Percentiles rank a stretch among this genome's conserved stretches.
phyloP scores from a whole-genome alignment of 2,888 invertebrate genomes.

The Onchidella celtica region DNA sequence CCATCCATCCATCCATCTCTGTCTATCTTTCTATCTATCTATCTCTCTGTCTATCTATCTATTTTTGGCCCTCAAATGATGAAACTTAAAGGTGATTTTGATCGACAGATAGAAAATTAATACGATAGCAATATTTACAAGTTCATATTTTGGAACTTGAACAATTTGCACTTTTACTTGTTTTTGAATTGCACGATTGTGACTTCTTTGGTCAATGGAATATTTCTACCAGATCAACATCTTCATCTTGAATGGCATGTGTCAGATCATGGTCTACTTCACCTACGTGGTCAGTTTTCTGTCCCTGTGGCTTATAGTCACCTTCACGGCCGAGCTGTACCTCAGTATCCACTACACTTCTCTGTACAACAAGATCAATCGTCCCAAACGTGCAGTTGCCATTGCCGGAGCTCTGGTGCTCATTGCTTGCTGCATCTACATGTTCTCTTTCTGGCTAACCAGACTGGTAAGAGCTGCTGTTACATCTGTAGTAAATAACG shows the following conservation, averaged over 20 bases:
- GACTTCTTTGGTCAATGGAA: no score
- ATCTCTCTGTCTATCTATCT: no score
- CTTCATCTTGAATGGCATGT: conserved; percentile 63
- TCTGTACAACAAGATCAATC: conserved; percentile 24
- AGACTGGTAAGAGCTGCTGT: background rate
- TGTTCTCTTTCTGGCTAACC: background rate
- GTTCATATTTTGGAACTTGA: no score
- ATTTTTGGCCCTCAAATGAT: no score
- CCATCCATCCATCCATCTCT: no score
- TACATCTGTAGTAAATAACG: background rate
- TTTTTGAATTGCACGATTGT: no score
- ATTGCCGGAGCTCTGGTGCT: background rate
- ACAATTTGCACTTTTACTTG: no score
- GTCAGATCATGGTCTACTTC: conserved; percentile 64
- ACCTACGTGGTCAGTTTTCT: conserved; percentile 69
- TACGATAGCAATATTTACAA: no score
- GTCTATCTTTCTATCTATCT: no score
- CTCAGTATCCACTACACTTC: conserved; percentile 62
- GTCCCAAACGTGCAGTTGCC: background rate
- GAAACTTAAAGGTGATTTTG: no score
- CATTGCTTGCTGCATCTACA: background rate
- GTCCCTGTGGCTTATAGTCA: conserved; percentile 69
- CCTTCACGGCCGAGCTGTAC: conserved; percentile 68
- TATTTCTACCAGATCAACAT: conserved; percentile 1
- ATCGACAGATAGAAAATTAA: no score